Evolutionary conservation across 2,113 vertebrate species (phyloP).

Genomic region (Eptesicus fuscus): DNA sequence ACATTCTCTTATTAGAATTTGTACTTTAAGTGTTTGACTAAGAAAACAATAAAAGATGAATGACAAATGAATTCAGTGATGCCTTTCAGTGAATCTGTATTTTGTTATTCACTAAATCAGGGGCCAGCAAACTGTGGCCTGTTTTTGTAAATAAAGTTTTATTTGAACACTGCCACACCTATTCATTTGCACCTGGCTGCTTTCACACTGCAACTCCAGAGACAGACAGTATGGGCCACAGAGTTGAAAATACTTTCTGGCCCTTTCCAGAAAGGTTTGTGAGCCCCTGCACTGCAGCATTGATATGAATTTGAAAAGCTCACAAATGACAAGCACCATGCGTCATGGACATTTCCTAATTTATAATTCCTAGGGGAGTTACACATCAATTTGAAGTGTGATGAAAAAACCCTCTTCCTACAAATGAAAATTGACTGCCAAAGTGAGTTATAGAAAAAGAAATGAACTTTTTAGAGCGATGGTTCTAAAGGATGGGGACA

Average conservation of each 20-base stretch:
- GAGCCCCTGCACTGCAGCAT: not conserved
- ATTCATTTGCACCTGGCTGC: not conserved
- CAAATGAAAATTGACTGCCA: not conserved
- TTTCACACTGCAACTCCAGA: not conserved
- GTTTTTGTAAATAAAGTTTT: conserved; percentile 13
- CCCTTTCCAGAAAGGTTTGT: not conserved
- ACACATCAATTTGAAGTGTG: not conserved
- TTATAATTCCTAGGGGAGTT: not conserved
- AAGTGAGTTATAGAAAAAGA: not conserved
- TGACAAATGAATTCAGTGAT: conserved; percentile 6
- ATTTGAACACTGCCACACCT: not conserved
- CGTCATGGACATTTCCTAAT: not conserved
- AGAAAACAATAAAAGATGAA: conserved; percentile 45
- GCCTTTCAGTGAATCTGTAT: conserved; percentile 24
- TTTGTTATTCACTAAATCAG: not conserved
- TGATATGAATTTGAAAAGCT: not conserved
- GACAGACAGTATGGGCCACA: not conserved
- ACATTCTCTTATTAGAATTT: conserved; percentile 27
- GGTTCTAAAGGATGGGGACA: not conserved
- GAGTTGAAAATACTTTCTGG: not conserved
- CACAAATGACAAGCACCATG: not conserved
- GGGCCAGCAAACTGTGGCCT: not conserved
- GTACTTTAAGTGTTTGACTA: conserved; percentile 25
- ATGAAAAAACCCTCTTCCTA: not conserved
- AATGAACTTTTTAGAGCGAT: not conserved